Percentiles rank a stretch among this genome's conserved stretches.
phyloP scores from a whole-genome alignment of 1,140 invertebrate genomes.

The Hormaphis cornu region DNA sequence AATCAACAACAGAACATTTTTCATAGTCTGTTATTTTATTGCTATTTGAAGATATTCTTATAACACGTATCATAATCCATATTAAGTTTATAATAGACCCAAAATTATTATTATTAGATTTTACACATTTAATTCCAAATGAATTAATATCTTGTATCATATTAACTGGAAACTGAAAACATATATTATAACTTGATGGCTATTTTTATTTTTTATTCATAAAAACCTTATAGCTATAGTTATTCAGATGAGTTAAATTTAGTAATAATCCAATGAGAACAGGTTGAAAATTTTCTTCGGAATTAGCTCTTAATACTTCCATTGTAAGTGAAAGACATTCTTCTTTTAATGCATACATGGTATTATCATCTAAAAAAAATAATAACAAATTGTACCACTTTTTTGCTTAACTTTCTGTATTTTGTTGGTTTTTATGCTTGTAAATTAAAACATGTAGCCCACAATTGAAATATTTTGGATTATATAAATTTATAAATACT shows the following conservation, averaged over 20 bases:
- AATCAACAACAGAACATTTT: slow-evolving; percentile 15
- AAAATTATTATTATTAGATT: neutral
- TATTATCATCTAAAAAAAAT: slow-evolving; percentile 10
- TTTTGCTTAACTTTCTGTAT: neutral
- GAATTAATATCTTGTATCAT: slow-evolving; percentile 5
- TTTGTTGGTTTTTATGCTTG: neutral
- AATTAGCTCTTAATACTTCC: neutral
- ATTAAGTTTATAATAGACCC: neutral
- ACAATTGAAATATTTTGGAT: neutral
- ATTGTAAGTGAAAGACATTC: slow-evolving; percentile 8
- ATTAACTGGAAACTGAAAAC: slow-evolving; percentile 11
- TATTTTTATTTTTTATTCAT: neutral
- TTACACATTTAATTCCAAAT: neutral
- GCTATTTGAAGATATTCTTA: neutral
- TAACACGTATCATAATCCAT: slow-evolving; percentile 10
- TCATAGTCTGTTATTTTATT: slow-evolving; percentile 5
- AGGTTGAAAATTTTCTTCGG: neutral
- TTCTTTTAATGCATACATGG: neutral
- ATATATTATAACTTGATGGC: neutral
- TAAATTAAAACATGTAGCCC: neutral
- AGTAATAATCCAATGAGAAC: neutral
- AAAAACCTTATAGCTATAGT: neutral
- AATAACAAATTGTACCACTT: neutral
- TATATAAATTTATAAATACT: neutral
- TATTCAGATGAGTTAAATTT: slow-evolving; percentile 19